Conservation (phyloP, 2,797 vertebrate species). For the Sebastes steindachneri region DNA sequence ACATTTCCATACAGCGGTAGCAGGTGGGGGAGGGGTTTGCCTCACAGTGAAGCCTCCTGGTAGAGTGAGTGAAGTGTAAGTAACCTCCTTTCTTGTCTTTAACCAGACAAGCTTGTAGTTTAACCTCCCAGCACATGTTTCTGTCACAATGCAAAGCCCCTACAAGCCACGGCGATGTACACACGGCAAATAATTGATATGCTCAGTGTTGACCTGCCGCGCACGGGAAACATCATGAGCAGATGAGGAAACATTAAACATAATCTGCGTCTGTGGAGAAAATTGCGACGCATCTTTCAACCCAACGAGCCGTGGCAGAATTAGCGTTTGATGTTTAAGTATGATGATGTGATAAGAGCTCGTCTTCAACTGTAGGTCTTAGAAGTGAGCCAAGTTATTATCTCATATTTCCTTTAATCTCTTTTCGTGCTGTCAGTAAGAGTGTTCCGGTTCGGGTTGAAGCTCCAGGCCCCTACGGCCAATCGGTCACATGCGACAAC, state of each 20-base stretch:
- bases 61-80: slow-evolving; percentile 30
- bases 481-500: background rate
- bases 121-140: slow-evolving; percentile 40
- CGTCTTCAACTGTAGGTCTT: slow-evolving; percentile 21
- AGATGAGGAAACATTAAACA: slow-evolving; percentile 50
- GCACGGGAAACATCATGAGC: slow-evolving; percentile 32
- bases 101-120: slow-evolving; percentile 31
- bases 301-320: slow-evolving; percentile 44
- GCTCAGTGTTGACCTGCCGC: slow-evolving; percentile 17
- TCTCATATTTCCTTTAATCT: slow-evolving; percentile 53
- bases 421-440: slow-evolving; percentile 12
- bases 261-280: slow-evolving; percentile 40
- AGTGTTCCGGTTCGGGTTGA: slow-evolving; percentile 10
- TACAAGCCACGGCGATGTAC: background rate
- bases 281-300: slow-evolving; percentile 32
- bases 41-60: slow-evolving; percentile 17
- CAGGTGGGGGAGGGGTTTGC: slow-evolving; percentile 10
- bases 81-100: slow-evolving; percentile 51
- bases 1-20: slow-evolving; percentile 49
- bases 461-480: background rate
- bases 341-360: slow-evolving; percentile 48
- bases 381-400: slow-evolving; percentile 38
- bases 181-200: slow-evolving; percentile 26
- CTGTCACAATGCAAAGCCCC: slow-evolving; percentile 41
- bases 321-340: slow-evolving; percentile 47